Evolutionary conservation across 1,140 invertebrate species (phyloP).

Genomic region (Ostrea denselamellosa): DNA sequence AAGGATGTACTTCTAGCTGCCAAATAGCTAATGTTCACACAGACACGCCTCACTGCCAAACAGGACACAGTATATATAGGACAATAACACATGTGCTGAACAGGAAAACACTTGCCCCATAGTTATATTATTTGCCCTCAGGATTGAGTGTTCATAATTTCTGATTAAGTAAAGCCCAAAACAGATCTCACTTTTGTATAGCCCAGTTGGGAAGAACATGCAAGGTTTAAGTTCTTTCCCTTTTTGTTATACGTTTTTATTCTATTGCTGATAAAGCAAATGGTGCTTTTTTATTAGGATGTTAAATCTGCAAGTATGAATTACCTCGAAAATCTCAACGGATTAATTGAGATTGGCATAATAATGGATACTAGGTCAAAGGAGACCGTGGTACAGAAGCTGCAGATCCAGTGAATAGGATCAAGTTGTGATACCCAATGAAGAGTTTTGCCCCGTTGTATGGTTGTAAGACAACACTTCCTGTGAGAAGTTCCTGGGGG

Average conservation of each 20-base stretch:
- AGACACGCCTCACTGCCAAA: background rate
- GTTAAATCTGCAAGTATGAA: slow-evolving; percentile 10
- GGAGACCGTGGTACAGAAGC: background rate
- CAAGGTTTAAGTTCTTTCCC: background rate
- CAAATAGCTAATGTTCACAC: background rate
- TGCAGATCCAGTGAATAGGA: background rate
- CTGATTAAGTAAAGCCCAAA: background rate
- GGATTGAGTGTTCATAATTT: slow-evolving; percentile 22
- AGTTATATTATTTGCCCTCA: background rate
- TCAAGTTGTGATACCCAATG: background rate
- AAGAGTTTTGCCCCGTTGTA: slow-evolving; percentile 13
- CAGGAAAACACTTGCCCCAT: background rate
- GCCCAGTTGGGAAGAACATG: background rate
- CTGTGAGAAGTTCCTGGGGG: background rate
- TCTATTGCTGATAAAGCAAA: background rate
- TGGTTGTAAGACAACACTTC: background rate
- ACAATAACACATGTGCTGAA: background rate
- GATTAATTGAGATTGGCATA: slow-evolving; percentile 15
- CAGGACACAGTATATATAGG: background rate
- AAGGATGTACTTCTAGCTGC: background rate
- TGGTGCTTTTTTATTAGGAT: slow-evolving; percentile 30
- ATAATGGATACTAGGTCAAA: background rate
- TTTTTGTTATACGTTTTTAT: background rate
- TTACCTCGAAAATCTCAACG: background rate
- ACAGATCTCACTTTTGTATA: background rate